Evolutionary conservation across 30 jellyfish, hydroid and myxozoan genomes (phyloP), one percentile per base, ranked within the genome.

Genomic region (Clytia hemisphaerica): DNA sequence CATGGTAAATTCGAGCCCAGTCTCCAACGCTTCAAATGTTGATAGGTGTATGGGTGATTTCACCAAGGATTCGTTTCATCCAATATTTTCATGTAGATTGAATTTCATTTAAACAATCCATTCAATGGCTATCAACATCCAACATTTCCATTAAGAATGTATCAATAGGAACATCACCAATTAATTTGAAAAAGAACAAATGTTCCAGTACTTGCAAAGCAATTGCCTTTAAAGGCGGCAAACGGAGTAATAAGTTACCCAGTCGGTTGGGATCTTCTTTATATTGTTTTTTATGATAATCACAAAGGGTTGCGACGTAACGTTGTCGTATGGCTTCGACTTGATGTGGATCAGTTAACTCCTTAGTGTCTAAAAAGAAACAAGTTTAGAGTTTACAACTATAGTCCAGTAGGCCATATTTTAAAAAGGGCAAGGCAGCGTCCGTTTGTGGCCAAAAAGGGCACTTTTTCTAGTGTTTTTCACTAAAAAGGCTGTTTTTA

Each of bases 161-260:
- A 42, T 82, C 94, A 71, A 82, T 82, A 22, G 94, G 94, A 22
- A 82, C 94, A 34, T 82, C 94, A 15, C 94, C 94, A 6, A 82
- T 82, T 16, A 82, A 77, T 58, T 82, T 82, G 61, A 82, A 82
- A 83, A 82, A 82, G 73, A 57, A 57, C 63, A 85, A 75, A 79
- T 72, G 93, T 55, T 85, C 96, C 37, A 85, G 36, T 6, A 89
- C 93, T 42, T 85, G 93, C 60, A 85, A 77, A 29, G 94, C 93
- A 60, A 85, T 79, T 26, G 96, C 64, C 67, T 85, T 85, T 75
- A 85, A 59, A 27, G 91, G 85, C 26, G 96, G 96, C 54, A 85
- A 79, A 45, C 93, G 86, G 29, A 85, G 94, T 19, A 85, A 73
- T 49, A 85, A 47, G 35, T 78, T 67, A 57, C 84, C 74, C 61